Percentiles rank a stretch among this genome's conserved stretches.
phyloP scores from a whole-genome alignment of 1,140 invertebrate species.

The Leptinotarsa lineolata region DNA sequence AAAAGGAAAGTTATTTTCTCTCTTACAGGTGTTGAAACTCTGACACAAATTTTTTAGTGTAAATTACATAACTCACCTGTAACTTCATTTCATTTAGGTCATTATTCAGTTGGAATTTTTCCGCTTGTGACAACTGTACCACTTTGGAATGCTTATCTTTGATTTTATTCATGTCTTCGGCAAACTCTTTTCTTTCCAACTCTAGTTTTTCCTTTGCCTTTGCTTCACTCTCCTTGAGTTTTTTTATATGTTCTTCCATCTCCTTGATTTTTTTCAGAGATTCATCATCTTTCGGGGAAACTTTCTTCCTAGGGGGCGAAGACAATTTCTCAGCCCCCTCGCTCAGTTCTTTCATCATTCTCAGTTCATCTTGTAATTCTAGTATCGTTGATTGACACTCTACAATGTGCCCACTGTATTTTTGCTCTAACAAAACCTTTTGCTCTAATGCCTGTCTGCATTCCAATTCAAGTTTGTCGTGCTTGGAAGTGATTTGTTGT shows the following conservation, averaged over 20 bases:
- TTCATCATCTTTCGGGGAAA: neutral
- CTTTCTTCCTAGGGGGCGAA: neutral
- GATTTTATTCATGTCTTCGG: neutral
- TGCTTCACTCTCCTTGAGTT: conserved; percentile 2
- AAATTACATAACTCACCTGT: conserved; percentile 10
- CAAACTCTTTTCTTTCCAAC: neutral
- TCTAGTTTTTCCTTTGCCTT: neutral
- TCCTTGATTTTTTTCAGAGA: neutral
- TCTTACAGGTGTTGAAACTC: no score
- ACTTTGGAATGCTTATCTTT: conserved; percentile 1
- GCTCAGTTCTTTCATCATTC: conserved; percentile 9
- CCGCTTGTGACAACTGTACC: neutral
- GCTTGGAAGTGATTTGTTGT: conserved; percentile 1
- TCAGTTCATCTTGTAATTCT: conserved; percentile 9
- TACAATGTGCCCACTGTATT: conserved; percentile 5
- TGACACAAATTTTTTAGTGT: neutral
- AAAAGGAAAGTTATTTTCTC: no score
- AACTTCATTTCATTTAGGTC: neutral
- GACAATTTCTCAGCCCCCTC: neutral
- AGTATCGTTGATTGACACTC: neutral
- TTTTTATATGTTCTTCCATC: neutral
- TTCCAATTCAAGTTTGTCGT: conserved; percentile 1
- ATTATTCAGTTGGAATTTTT: neutral
- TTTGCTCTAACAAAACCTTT: neutral
- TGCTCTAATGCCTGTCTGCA: neutral